These are phyloP conservation scores for Cephus pulcher DNA, from an alignment of 2,888 invertebrate genomes.

Conservation along the genomic window DNA sequence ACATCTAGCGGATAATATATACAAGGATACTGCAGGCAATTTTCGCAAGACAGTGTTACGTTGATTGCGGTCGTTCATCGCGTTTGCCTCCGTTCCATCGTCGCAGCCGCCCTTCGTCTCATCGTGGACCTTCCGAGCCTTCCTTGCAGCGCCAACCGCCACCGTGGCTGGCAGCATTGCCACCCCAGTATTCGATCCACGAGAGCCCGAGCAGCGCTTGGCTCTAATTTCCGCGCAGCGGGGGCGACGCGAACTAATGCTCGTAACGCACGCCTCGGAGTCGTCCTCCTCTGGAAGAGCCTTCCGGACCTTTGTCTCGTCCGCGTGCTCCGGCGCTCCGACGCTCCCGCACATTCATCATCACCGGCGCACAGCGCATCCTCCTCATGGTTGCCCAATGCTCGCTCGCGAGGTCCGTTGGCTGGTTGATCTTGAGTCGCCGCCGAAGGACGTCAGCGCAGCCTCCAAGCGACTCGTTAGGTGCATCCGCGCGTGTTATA, in stretches of 20 bases:
- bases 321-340: constrained; percentile 59
- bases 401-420: neutral
- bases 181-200: too few relatives aligned
- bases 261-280: constrained; percentile 54
- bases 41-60: constrained; percentile 60
- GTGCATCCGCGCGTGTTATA: constrained; percentile 15
- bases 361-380: constrained; percentile 25
- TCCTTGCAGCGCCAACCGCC: constrained; percentile 5
- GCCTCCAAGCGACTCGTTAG: neutral
- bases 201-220: constrained; percentile 29
- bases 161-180: constrained; percentile 4
- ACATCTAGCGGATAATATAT: constrained; percentile 48
- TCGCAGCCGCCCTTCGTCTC: constrained; percentile 6
- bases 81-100: constrained; percentile 39
- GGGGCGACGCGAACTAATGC: constrained; percentile 64
- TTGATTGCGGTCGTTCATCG: constrained; percentile 63
- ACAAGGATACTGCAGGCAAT: constrained; percentile 56
- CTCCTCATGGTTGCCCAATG: neutral
- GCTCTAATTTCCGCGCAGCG: constrained; percentile 64
- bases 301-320: constrained; percentile 53
- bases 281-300: neutral
- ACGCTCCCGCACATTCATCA: constrained; percentile 62
- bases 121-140: neutral
- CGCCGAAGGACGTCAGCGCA: too few relatives aligned
- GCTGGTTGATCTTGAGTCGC: neutral